Evolutionary conservation across 2,888 invertebrate genomes (phyloP), one percentile per base, ranked within the genome.

Genomic region (Cephalotes varians): DNA sequence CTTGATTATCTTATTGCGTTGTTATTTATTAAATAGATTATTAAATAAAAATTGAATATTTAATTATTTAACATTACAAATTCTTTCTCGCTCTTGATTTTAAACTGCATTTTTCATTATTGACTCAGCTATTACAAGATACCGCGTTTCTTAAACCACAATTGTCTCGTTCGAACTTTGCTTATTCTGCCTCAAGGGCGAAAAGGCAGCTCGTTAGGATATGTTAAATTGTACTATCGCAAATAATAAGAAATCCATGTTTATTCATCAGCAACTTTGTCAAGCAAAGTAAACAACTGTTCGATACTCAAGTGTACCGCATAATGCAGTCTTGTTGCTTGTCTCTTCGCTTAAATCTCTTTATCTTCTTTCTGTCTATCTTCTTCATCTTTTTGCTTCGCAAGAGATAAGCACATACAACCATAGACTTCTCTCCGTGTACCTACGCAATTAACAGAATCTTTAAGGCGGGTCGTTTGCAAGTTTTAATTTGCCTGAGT

Each of bases 391-490:
- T 82, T 81, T 71, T 40, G 49, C 65, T 37, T 84, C 34, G 81
- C 83, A 87, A 86, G 81, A 85, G 72, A 71, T 62, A 47, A 72
- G 79, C 47, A 31, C 28, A 5, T 10, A 62, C 49, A 37, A 31
- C 21, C 34, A 44, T 47, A 25, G 62, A 64, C 76, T 25, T 25
- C 34, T 40, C 31, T 49, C 72, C 18, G 21, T 71, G 69, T 69
- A 54, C 54, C 64, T 67, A 83, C 84, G 86, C 92, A 93, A 93
- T 92, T 93, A 92, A 91, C 40, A 40, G 40, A 40, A 40, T 40
- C 10, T 40, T 40, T 88, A 92, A 92, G 91, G 86, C 88, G 87
- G 91, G 93, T 93, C 93, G 91, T 93, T 93, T 92, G 92, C 93
- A 90, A 91, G 91, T 90, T 91, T 91, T 90, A 92, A 92, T 93